These are phyloP conservation scores for Crioceris asparagi DNA, from an alignment of 2,888 invertebrate species.

Conservation along the genomic window DNA sequence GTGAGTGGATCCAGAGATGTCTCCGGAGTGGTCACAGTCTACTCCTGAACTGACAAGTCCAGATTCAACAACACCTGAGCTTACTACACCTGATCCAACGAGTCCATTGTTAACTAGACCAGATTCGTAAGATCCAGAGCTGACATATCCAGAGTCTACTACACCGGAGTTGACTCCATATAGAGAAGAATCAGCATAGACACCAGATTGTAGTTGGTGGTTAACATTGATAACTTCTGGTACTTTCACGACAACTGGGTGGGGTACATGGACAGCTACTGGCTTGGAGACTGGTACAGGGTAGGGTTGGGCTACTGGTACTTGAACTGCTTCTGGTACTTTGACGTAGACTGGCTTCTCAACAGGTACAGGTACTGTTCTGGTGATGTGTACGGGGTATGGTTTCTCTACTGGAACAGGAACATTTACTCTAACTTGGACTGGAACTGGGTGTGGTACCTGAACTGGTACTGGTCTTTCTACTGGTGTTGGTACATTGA, in stretches of 20 bases:
- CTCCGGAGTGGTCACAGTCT: neutral
- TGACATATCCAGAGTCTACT: constrained; percentile 1
- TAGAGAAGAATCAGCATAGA: constrained; percentile 5
- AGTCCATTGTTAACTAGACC: constrained; percentile 1
- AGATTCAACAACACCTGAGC: neutral
- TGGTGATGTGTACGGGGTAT: constrained; percentile 25
- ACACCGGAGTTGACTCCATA: neutral
- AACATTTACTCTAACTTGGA: constrained; percentile 20
- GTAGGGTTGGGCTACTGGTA: constrained; percentile 23
- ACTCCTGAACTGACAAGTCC: neutral
- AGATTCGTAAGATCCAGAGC: neutral
- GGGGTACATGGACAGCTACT: constrained; percentile 23
- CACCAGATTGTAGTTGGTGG: constrained; percentile 8
- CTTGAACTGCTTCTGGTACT: constrained; percentile 23
- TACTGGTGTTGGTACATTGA: constrained; percentile 24
- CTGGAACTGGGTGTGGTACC: constrained; percentile 26
- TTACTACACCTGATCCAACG: constrained; percentile 1
- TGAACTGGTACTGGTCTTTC: constrained; percentile 29
- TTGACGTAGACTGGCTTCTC: constrained; percentile 24
- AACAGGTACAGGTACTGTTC: constrained; percentile 23
- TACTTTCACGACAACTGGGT: constrained; percentile 24
- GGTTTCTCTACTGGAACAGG: constrained; percentile 27
- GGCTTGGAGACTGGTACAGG: constrained; percentile 19
- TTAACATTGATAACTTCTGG: constrained; percentile 18
- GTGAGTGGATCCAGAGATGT: neutral